phyloP scores from a whole-genome alignment of 2,888 invertebrate species.

The Plebejus argus region DNA sequence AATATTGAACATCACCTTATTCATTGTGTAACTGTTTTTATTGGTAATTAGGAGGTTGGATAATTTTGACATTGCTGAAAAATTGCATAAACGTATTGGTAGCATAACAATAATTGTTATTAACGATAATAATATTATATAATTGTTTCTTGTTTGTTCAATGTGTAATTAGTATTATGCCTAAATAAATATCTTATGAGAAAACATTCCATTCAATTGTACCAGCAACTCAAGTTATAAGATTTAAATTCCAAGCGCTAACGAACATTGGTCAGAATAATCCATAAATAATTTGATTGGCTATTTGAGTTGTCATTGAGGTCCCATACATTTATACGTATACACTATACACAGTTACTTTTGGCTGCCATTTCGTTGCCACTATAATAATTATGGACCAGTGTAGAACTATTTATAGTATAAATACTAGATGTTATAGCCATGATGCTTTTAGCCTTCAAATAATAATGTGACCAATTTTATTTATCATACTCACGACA shows the following conservation, averaged over 20 bases:
- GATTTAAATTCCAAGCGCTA: neutral
- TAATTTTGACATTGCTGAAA: neutral
- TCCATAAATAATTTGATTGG: neutral
- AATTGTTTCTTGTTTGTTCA: neutral
- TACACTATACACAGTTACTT: neutral
- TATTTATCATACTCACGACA: neutral
- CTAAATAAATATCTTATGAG: neutral
- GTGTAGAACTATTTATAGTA: neutral
- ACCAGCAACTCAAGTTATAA: neutral
- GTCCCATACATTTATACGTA: neutral
- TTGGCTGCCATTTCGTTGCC: constrained; percentile 22
- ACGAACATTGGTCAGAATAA: neutral
- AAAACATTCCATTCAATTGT: neutral
- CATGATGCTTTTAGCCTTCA: neutral
- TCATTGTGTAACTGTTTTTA: neutral
- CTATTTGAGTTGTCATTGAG: neutral
- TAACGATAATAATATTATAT: neutral
- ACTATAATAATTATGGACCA: constrained; percentile 10
- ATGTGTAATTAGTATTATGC: neutral
- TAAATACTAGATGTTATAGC: neutral
- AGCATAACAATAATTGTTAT: neutral
- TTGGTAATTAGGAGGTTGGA: neutral
- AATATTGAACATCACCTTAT: neutral
- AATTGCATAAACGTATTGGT: neutral
- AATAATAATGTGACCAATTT: neutral